Conservation (phyloP, 2,797 vertebrate genomes). For the Merluccius polli region DNA sequence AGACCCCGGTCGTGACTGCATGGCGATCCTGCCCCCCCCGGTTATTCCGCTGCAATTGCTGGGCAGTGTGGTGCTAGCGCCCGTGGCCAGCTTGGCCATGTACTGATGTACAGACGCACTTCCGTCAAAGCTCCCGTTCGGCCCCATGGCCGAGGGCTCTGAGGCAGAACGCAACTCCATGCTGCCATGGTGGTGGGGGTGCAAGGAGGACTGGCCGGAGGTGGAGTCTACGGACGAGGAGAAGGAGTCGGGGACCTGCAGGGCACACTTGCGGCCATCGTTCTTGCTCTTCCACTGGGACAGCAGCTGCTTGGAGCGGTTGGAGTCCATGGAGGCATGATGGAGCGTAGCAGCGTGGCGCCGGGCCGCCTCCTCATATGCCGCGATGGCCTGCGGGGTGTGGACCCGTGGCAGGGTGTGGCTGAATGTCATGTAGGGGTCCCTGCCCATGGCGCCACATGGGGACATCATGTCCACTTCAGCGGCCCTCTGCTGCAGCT, state of each 20-base stretch:
- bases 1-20: conserved; percentile 92
- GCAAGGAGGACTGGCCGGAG: conserved; percentile 56
- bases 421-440: conserved; percentile 90
- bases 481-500: conserved; percentile 65
- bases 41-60: conserved; percentile 85
- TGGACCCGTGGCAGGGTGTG: conserved; percentile 94
- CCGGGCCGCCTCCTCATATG: conserved; percentile 83
- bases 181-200: conserved; percentile 75
- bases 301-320: conserved; percentile 92
- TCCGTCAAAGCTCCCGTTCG: conserved; percentile 80
- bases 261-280: conserved; percentile 83
- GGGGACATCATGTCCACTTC: conserved; percentile 86
- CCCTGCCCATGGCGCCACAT: conserved; percentile 82
- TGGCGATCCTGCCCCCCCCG: conserved; percentile 84
- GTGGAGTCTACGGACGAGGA: conserved; percentile 57
- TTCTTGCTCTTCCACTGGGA: conserved; percentile 98
- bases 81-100: conserved; percentile 68
- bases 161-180: too few species aligned
- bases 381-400: conserved; percentile 75
- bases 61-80: conserved; percentile 78
- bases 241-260: conserved; percentile 82
- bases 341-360: conserved; percentile 89
- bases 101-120: conserved; percentile 34
- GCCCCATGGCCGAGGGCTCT: conserved; percentile 84
- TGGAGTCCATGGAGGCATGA: conserved; percentile 91